phyloP scores from a whole-genome alignment of 1,140 invertebrate species.

The Holcopasites calliopsidis region DNA sequence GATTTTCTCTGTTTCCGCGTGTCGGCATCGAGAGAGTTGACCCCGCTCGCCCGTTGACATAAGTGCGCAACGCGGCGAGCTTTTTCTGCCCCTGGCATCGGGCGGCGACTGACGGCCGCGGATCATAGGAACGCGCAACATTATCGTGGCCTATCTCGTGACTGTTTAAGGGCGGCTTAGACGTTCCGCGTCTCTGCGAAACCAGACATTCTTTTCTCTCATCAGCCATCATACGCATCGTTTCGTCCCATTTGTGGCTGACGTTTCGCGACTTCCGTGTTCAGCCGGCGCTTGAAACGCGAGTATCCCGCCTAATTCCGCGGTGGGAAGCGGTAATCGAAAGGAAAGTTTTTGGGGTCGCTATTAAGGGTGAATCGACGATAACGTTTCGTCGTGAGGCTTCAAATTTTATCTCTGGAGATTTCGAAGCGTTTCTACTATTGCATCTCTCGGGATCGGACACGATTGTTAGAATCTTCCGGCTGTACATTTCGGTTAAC shows the following conservation, averaged over 20 bases:
- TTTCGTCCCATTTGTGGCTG: not conserved
- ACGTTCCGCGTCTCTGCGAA: not conserved
- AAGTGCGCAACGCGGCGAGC: not conserved
- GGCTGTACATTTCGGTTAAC: not conserved
- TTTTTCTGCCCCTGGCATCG: not conserved
- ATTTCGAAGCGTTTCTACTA: too few species aligned
- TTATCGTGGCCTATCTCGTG: not conserved
- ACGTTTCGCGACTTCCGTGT: not conserved
- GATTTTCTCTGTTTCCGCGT: slow-evolving; percentile 38
- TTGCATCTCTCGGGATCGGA: not conserved
- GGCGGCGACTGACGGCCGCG: not conserved
- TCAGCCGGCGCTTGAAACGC: not conserved
- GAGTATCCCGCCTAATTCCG: too few species aligned
- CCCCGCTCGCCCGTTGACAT: slow-evolving; percentile 12
- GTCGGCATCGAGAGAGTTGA: slow-evolving; percentile 16
- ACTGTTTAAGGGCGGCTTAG: slow-evolving; percentile 2
- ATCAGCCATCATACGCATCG: not conserved
- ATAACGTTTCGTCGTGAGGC: too few species aligned
- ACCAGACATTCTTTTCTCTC: slow-evolving; percentile 20
- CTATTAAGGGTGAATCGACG: too few species aligned
- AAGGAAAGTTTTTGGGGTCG: too few species aligned
- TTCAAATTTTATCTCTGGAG: too few species aligned
- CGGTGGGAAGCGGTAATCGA: too few species aligned
- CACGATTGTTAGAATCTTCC: too few species aligned
- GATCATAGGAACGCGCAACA: slow-evolving; percentile 6